These are phyloP conservation scores for Lepidurus apus DNA, from an alignment of 1,140 invertebrate genomes.

Conservation along the genomic window DNA sequence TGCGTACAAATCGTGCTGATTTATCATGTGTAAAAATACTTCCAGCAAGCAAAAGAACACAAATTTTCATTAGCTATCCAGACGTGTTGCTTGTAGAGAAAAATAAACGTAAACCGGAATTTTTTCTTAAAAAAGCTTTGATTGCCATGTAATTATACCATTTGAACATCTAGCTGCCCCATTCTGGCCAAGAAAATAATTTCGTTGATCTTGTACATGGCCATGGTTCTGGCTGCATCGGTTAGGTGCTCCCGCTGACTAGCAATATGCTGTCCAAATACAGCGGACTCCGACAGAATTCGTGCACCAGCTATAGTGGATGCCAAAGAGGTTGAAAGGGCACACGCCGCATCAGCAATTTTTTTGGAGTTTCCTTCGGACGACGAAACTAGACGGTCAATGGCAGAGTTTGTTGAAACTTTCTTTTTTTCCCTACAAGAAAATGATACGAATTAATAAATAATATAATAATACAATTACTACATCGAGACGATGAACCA, in stretches of 20 bases:
- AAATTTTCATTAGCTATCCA: background rate
- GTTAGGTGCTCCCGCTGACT: background rate
- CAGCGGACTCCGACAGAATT: background rate
- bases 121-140: background rate
- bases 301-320: background rate
- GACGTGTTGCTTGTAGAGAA: background rate
- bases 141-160: background rate
- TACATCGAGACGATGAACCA: background rate
- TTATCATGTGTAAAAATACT: background rate
- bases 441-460: background rate
- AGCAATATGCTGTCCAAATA: background rate
- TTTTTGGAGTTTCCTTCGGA: background rate
- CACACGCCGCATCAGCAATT: background rate
- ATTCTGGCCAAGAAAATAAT: background rate
- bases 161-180: background rate
- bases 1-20: background rate
- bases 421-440: background rate
- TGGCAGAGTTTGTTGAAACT: background rate
- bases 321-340: too few relatives aligned
- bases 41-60: background rate
- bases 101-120: background rate
- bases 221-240: background rate
- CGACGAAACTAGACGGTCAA: background rate
- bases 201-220: background rate
- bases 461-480: background rate